phyloP scores from a whole-genome alignment of 2,888 invertebrate genomes.

The Sinodicranocentrus sp. region DNA sequence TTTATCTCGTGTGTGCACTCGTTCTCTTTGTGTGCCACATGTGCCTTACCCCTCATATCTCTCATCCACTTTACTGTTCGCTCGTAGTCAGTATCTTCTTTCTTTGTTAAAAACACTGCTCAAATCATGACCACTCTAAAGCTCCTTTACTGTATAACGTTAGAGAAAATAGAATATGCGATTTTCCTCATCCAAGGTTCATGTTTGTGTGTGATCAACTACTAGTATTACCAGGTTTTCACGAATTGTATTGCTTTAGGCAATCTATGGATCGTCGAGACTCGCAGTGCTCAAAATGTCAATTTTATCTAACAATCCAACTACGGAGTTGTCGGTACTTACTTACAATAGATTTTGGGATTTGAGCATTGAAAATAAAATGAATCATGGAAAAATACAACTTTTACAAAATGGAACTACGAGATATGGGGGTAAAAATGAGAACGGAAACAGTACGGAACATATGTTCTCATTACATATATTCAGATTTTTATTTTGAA shows the following conservation, averaged over 20 bases:
- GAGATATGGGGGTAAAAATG: background rate
- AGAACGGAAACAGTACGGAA: background rate
- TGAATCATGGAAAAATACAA: background rate
- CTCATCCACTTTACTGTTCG: background rate
- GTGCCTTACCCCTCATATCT: background rate
- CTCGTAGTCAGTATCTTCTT: background rate
- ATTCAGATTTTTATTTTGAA: conserved; percentile 2
- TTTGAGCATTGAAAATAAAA: background rate
- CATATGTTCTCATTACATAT: background rate
- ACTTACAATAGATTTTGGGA: background rate
- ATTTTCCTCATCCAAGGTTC: too few relatives aligned
- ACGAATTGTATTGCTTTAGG: conserved; percentile 6
- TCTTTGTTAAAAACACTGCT: background rate
- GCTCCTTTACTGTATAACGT: background rate
- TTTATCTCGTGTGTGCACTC: conserved; percentile 48
- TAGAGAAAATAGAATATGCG: too few relatives aligned
- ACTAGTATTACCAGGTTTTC: background rate
- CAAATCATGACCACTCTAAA: conserved; percentile 9
- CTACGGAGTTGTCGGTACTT: too few relatives aligned
- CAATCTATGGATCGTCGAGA: background rate
- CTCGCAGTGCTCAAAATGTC: too few relatives aligned
- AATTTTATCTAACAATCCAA: too few relatives aligned
- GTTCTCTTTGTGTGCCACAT: background rate
- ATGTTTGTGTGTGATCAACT: background rate
- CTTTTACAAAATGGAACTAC: background rate